Evolutionary conservation across 1,140 invertebrate genomes (phyloP).

Genomic region (Zelostemma sp.): DNA sequence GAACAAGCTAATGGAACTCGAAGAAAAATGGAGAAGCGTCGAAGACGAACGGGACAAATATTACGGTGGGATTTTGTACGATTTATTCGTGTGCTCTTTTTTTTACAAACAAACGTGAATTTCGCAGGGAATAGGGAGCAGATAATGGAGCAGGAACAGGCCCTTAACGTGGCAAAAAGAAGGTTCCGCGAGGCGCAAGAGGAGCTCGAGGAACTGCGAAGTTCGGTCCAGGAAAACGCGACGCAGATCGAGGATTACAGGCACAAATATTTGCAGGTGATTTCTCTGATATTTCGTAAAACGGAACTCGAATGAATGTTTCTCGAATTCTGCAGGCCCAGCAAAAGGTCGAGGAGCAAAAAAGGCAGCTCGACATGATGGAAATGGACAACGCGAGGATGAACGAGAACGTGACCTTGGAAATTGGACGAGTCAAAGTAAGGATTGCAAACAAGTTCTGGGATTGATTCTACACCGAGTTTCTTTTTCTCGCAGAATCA

Average conservation of each 20-base stretch:
- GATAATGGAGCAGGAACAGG: slow-evolving; percentile 76
- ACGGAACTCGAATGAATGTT: too few species aligned
- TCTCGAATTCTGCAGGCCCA: slow-evolving; percentile 71
- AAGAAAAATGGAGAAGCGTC: slow-evolving; percentile 56
- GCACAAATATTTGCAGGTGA: slow-evolving; percentile 74
- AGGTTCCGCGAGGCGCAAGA: slow-evolving; percentile 76
- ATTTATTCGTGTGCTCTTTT: too few species aligned
- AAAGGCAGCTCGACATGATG: slow-evolving; percentile 78
- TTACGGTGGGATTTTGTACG: slow-evolving; percentile 45
- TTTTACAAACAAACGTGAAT: too few species aligned
- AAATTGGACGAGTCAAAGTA: slow-evolving; percentile 81
- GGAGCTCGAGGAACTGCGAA: slow-evolving; percentile 77
- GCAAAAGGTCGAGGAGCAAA: slow-evolving; percentile 81
- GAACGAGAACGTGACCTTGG: slow-evolving; percentile 81
- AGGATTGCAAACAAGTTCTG: slow-evolving; percentile 29
- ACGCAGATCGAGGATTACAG: slow-evolving; percentile 80
- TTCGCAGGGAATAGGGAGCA: slow-evolving; percentile 73
- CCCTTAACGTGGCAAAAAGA: slow-evolving; percentile 74
- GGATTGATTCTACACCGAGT: neutral
- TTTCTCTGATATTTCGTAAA: neutral
- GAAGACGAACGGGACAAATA: slow-evolving; percentile 60
- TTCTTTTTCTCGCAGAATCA: slow-evolving; percentile 54
- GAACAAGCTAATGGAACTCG: slow-evolving; percentile 69
- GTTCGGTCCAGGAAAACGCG: slow-evolving; percentile 78
- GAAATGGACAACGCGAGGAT: slow-evolving; percentile 82